Conservation (phyloP, 1,140 invertebrate genomes). For the Zaprionus lachaisei region DNA sequence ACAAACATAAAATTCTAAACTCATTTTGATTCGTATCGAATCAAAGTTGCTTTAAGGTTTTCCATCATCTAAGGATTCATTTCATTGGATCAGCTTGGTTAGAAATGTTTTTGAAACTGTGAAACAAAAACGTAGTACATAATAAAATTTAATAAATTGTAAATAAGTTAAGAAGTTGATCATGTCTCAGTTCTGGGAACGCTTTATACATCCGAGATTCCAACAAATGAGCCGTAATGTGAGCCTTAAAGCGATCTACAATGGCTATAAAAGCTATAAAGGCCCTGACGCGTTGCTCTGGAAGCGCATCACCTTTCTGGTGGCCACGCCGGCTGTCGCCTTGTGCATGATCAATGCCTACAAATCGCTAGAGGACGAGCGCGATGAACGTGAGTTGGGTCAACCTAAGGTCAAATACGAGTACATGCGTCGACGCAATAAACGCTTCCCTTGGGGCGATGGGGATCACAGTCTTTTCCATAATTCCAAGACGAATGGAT, state of each 20-base stretch:
- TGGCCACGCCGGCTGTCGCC: conserved; percentile 88
- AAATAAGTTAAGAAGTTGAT: conserved; percentile 3
- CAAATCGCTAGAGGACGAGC: conserved; percentile 84
- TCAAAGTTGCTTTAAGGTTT: background rate
- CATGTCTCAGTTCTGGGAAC: conserved; percentile 46
- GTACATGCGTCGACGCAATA: conserved; percentile 89
- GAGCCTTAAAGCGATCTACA: background rate
- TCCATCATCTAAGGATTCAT: background rate
- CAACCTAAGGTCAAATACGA: conserved; percentile 89
- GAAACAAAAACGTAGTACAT: conserved; percentile 2
- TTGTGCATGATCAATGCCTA: conserved; percentile 90
- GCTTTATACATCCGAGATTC: conserved; percentile 17
- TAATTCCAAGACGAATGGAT: conserved; percentile 90
- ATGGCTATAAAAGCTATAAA: background rate
- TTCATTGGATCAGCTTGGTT: background rate
- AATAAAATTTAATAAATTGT: conserved; percentile 6
- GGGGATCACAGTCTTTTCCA: conserved; percentile 91
- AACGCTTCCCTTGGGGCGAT: conserved; percentile 95
- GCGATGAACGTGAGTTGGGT: conserved; percentile 69
- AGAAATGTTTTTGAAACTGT: background rate
- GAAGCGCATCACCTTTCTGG: conserved; percentile 89
- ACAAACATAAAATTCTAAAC: background rate
- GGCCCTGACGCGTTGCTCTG: conserved; percentile 82
- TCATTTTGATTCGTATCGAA: background rate
- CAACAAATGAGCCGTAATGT: conserved; percentile 9